phyloP scores from a whole-genome alignment of 2,797 vertebrate species.

The Chiroxiphia lanceolata region DNA sequence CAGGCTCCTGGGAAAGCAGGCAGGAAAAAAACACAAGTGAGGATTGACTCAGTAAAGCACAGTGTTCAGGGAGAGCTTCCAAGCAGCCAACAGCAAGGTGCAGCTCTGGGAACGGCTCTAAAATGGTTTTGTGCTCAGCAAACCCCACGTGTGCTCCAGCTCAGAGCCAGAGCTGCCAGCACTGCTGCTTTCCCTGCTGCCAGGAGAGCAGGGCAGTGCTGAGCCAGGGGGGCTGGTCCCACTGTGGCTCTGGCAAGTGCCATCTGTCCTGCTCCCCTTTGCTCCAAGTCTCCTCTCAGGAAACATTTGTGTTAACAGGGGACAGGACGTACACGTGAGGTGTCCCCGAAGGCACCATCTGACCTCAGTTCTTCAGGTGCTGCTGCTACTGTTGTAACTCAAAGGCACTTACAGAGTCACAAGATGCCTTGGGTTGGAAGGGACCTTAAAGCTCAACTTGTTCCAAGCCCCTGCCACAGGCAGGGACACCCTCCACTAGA shows the following conservation, averaged over 20 bases:
- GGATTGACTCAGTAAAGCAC: neutral
- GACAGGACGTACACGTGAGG: neutral
- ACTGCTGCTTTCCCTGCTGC: neutral
- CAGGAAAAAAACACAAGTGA: neutral
- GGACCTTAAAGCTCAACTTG: neutral
- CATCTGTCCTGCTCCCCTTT: neutral
- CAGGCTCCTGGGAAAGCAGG: constrained; percentile 85
- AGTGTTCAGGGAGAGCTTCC: neutral
- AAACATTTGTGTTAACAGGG: neutral
- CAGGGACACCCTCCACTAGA: neutral
- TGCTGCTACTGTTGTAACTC: neutral
- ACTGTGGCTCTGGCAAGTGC: neutral
- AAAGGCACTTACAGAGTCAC: neutral
- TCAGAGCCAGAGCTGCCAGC: neutral
- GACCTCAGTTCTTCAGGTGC: neutral
- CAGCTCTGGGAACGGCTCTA: neutral
- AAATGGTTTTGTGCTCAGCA: neutral
- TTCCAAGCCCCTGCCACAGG: neutral
- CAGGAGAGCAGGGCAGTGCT: neutral
- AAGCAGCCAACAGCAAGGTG: neutral
- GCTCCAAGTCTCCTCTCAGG: neutral
- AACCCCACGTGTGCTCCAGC: fast-evolving
- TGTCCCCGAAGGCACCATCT: fast-evolving
- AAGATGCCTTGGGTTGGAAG: neutral
- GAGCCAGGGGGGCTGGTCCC: neutral